A percentile compares a stretch with the other conserved stretches of the same genome.
Conservation (phyloP, 1,140 invertebrate species). For the Diabrotica undecimpunctata region DNA sequence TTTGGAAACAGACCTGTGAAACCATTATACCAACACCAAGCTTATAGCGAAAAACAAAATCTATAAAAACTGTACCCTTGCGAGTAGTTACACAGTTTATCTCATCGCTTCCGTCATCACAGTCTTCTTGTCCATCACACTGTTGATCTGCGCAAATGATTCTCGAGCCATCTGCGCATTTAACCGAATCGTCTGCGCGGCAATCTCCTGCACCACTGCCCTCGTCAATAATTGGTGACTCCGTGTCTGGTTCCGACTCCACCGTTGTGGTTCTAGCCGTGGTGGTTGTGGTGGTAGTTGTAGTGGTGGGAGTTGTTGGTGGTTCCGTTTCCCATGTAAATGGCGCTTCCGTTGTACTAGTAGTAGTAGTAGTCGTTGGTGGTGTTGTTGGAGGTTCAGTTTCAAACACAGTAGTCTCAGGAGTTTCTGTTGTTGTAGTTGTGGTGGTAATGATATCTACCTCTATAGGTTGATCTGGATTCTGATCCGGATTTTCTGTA, state of each 20-base stretch:
- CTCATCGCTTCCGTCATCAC: conserved; percentile 57
- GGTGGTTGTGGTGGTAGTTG: conserved; percentile 34
- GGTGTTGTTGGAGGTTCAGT: not conserved
- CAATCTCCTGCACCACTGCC: conserved; percentile 36
- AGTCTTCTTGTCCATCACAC: conserved; percentile 57
- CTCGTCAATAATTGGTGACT: not conserved
- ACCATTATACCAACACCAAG: not conserved
- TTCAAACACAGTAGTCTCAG: not conserved
- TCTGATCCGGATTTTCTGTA: not conserved
- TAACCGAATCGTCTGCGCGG: conserved; percentile 54
- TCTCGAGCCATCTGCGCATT: conserved; percentile 45
- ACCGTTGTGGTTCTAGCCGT: conserved; percentile 31
- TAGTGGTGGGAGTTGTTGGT: conserved; percentile 24
- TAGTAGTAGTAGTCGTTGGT: not conserved
- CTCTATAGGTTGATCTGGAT: not conserved
- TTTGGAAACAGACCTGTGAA: not conserved
- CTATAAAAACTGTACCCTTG: conserved; percentile 7
- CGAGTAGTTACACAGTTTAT: conserved; percentile 46
- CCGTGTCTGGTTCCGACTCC: not conserved
- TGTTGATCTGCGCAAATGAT: conserved; percentile 53
- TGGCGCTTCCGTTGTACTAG: not conserved
- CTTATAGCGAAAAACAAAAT: conserved; percentile 6
- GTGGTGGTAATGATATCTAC: conserved; percentile 14
- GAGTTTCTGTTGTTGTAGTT: conserved; percentile 21
- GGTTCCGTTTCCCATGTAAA: not conserved